Evolutionary conservation across 2,888 invertebrate genomes (phyloP).

Genomic region (Heliconius charithonia): DNA sequence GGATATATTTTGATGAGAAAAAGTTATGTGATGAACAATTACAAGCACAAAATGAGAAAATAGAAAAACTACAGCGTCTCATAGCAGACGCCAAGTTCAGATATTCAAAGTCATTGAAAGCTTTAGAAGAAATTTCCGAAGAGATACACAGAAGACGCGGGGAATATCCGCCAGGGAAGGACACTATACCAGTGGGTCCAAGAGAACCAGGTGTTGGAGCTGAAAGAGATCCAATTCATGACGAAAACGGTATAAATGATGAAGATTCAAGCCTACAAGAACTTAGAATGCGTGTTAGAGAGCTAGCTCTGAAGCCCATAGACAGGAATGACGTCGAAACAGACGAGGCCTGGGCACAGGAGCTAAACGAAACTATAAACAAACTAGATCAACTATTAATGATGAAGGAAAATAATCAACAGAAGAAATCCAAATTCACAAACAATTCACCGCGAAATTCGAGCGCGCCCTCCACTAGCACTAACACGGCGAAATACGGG

Average conservation of each 20-base stretch:
- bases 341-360: slow-evolving; percentile 89
- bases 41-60: slow-evolving; percentile 92
- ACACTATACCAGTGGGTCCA: slow-evolving; percentile 77
- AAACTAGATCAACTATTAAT: slow-evolving; percentile 89
- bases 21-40: slow-evolving; percentile 93
- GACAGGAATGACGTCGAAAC: slow-evolving; percentile 88
- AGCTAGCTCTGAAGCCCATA: slow-evolving; percentile 88
- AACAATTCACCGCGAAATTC: slow-evolving; percentile 68
- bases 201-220: slow-evolving; percentile 91
- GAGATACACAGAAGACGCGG: slow-evolving; percentile 91
- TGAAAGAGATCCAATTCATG: slow-evolving; percentile 82
- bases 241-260: slow-evolving; percentile 70
- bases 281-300: slow-evolving; percentile 87
- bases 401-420: slow-evolving; percentile 86
- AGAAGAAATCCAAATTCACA: slow-evolving; percentile 79
- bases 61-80: slow-evolving; percentile 90
- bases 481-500: slow-evolving; percentile 61
- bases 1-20: slow-evolving; percentile 96
- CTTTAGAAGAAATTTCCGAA: slow-evolving; percentile 95
- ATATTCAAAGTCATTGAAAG: slow-evolving; percentile 92
- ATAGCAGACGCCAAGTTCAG: slow-evolving; percentile 91
- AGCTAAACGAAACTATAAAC: slow-evolving; percentile 90
- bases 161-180: slow-evolving; percentile 76
- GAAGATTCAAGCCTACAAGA: slow-evolving; percentile 86
- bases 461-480: slow-evolving; percentile 74